Percentiles rank a stretch among this genome's conserved stretches.
Conservation (phyloP, 2,113 vertebrate genomes). For the Mustelus asterias region DNA sequence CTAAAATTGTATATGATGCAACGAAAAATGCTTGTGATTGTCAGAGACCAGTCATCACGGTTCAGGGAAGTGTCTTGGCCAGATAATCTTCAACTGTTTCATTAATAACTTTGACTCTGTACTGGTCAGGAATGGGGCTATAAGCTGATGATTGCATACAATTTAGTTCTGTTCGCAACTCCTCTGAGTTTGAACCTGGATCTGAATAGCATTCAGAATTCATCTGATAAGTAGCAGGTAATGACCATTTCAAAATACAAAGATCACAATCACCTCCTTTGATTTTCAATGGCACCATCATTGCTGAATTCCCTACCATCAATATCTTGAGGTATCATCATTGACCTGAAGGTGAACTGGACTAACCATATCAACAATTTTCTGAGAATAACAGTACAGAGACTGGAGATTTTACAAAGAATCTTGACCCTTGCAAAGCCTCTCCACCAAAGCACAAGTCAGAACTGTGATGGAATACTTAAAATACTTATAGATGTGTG, state of each 20-base stretch:
- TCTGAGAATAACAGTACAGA: neutral
- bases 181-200: neutral
- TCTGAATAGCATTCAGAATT: neutral
- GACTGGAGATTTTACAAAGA: neutral
- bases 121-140: neutral
- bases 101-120: neutral
- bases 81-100: neutral
- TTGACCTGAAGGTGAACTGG: neutral
- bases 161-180: neutral
- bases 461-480: neutral
- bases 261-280: no score
- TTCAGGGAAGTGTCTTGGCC: neutral
- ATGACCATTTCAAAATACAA: neutral
- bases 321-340: neutral
- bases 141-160: neutral
- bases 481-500: neutral
- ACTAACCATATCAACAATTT: neutral
- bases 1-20: neutral
- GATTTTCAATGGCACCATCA: no score
- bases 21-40: neutral
- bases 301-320: neutral
- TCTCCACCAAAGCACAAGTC: neutral
- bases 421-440: neutral
- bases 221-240: neutral
- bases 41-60: neutral